Conservation (phyloP, 2,113 vertebrate species). For the Psilopsiagon aurifrons region DNA sequence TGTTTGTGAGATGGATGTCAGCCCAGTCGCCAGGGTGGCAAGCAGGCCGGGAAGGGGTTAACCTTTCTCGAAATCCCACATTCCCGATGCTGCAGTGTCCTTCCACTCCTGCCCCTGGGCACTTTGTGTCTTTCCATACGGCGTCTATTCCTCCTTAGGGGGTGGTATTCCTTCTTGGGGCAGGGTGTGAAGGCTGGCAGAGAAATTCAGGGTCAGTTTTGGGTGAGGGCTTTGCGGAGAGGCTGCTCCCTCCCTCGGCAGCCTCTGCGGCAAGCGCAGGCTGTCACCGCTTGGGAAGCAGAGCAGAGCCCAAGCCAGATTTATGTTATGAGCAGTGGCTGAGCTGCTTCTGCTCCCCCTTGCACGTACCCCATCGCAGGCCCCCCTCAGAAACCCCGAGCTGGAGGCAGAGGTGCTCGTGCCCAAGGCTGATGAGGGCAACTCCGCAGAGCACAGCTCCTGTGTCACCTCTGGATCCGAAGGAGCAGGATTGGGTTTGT, state of each 20-base stretch:
- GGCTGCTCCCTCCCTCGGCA: background rate
- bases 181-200: fast-evolving
- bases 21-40: background rate
- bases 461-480: background rate
- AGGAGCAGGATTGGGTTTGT: background rate
- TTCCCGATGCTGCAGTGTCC: background rate
- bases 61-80: background rate
- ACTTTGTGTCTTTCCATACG: background rate
- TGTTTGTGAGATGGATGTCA: background rate
- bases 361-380: background rate
- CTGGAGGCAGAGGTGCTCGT: fast-evolving
- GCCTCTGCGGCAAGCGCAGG: background rate
- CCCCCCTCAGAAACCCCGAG: fast-evolving
- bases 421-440: background rate
- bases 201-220: background rate
- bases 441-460: background rate
- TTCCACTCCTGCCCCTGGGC: background rate
- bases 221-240: background rate
- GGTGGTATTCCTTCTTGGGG: background rate
- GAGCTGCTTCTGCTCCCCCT: background rate
- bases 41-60: background rate
- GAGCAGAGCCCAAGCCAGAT: background rate
- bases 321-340: background rate
- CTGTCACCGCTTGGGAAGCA: background rate
- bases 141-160: background rate